Evolutionary conservation across 2,888 invertebrate genomes (phyloP).

Genomic region (Drosophila ezoana): DNA sequence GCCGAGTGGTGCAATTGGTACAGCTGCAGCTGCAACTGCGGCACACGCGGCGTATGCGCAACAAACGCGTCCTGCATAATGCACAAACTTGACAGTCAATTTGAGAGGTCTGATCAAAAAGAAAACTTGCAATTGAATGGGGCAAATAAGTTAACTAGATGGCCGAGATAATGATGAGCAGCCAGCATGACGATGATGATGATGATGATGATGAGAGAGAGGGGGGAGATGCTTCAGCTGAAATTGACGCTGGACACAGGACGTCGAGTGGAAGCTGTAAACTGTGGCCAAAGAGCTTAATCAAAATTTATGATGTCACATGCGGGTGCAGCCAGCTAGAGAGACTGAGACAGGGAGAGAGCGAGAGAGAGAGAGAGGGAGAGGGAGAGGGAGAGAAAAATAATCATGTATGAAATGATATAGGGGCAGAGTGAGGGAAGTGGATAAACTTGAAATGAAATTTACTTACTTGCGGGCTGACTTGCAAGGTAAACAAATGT

Average conservation of each 20-base stretch:
- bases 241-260: conserved; percentile 23
- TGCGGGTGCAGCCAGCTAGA: conserved; percentile 40
- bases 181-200: conserved; percentile 6
- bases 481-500: conserved; percentile 58
- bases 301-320: conserved; percentile 76
- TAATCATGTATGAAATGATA: conserved; percentile 13
- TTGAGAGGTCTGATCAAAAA: conserved; percentile 27
- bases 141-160: conserved; percentile 37
- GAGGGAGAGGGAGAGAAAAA: not conserved
- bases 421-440: conserved; percentile 5
- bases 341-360: not conserved
- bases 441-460: conserved; percentile 52
- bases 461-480: conserved; percentile 55
- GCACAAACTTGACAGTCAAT: conserved; percentile 54
- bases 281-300: conserved; percentile 75
- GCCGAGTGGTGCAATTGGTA: conserved; percentile 4
- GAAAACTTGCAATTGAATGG: conserved; percentile 38
- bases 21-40: conserved; percentile 2
- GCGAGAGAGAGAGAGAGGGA: not conserved
- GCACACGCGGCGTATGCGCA: conserved; percentile 36
- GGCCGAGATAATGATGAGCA: conserved; percentile 22
- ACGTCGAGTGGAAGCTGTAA: conserved; percentile 63
- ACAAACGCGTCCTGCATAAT: conserved; percentile 36
- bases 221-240: not conserved
- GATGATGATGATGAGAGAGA: conserved; percentile 1